phyloP scores from a whole-genome alignment of 2,113 vertebrate genomes.

The Chroicocephalus ridibundus region DNA sequence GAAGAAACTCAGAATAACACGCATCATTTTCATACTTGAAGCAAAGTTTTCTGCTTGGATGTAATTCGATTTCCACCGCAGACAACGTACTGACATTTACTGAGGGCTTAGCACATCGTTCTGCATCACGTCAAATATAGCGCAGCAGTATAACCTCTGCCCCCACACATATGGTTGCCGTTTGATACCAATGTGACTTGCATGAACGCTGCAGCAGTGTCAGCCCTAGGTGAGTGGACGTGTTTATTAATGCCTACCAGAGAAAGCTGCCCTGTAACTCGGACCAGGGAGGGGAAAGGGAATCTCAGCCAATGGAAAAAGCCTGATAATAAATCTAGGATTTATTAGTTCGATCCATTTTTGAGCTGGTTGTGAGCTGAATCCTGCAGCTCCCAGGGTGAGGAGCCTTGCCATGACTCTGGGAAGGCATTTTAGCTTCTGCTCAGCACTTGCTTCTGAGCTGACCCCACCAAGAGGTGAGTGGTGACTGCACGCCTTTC shows the following conservation, averaged over 20 bases:
- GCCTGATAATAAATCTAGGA: background rate
- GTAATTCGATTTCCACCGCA: background rate
- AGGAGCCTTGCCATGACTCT: background rate
- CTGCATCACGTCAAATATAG: background rate
- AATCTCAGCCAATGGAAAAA: background rate
- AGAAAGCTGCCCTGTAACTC: background rate
- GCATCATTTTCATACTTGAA: background rate
- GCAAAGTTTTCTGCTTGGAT: background rate
- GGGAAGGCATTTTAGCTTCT: background rate
- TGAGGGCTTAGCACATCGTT: conserved; percentile 6
- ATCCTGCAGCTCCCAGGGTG: background rate
- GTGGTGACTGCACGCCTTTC: background rate
- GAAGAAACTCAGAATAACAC: background rate
- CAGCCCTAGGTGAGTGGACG: background rate
- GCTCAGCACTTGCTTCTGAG: background rate
- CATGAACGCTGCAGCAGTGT: background rate
- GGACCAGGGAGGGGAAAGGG: background rate
- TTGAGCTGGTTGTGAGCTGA: background rate
- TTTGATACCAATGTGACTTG: background rate
- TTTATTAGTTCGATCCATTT: background rate
- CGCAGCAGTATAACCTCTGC: background rate
- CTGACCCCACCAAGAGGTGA: background rate
- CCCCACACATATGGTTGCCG: background rate
- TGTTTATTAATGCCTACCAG: background rate
- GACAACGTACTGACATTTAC: conserved; percentile 11